Evolutionary conservation across 2,113 vertebrate genomes (phyloP), one percentile per base, ranked within the genome.

Genomic region (Pluvianellus socialis): DNA sequence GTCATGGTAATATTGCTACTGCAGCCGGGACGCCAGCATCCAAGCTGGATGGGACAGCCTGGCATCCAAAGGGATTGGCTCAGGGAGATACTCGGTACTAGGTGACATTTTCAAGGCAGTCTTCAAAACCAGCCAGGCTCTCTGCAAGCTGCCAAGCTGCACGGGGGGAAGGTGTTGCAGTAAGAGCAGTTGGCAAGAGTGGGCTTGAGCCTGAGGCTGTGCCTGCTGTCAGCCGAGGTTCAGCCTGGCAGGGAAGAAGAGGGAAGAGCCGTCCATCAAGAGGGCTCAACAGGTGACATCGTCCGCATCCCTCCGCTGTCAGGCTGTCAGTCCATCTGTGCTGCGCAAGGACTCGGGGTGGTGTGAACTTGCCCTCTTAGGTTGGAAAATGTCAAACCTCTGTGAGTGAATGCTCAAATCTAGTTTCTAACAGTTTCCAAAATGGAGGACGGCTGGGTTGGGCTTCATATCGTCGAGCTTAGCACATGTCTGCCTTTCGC

Each of bases 201-300:
- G 12, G 24, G 19, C 66, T 73, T 32, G 52, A 66, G 30, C 21
- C 40, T 35, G 62, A 55, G 62, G 49, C 9, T 23, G 30, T 44
- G 32, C 32, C 38, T 33, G 35, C 22, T 17, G 52, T 23, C 45
- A 10, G 35, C 35, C 0, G 12, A 42, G 12, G 8, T 15, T 56
- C 42, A 42, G 73, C 14, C 30, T 24, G 38, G 38, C 4, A 7
- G 21, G n/a, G 32, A 1, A 1, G 40, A 38, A 38, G 86, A 56
- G 19, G 28, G 30, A 27, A 58, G 44, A 20, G 38, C 35, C 0
- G 2, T 28, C 22, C 58, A 8, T 5, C 1, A 0, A 27, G 79
- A n/a, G 55, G 20, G 35, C 53, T 35, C 7, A 2, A 14, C 0
- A 7, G 35, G 26, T 1, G 5, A 28, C 14, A 2, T 22, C 2